Evolutionary conservation across 92 coral and sea anemone species (phyloP).

Genomic region (Actinostola sp.): DNA sequence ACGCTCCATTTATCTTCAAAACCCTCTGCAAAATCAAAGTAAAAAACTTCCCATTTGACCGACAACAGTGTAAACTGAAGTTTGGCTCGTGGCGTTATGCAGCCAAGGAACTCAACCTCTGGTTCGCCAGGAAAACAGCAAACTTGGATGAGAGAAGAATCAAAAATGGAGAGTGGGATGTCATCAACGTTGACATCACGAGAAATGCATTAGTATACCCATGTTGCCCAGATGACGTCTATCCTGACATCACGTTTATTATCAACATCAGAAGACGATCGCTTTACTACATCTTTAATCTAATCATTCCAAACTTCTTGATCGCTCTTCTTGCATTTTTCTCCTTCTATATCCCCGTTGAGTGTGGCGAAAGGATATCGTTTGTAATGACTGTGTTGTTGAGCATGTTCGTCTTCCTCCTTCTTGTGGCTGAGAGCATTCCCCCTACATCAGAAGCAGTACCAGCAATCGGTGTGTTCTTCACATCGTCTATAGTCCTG

Average conservation of each 20-base stretch:
- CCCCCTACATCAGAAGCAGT: slow-evolving; percentile 90
- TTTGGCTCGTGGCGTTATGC: slow-evolving; percentile 80
- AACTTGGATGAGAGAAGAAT: slow-evolving; percentile 46
- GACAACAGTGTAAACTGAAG: slow-evolving; percentile 64
- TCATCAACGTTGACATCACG: slow-evolving; percentile 32
- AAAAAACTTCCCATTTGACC: slow-evolving; percentile 75
- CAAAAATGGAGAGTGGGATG: slow-evolving; percentile 86
- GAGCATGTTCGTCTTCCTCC: slow-evolving; percentile 85
- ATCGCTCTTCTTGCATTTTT: slow-evolving; percentile 79
- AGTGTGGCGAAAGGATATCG: slow-evolving; percentile 85
- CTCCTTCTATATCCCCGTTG: slow-evolving; percentile 83
- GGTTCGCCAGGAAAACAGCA: slow-evolving; percentile 29
- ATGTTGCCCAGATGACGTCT: slow-evolving; percentile 65
- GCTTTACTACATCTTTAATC: slow-evolving; percentile 66
- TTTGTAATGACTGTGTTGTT: slow-evolving; percentile 82
- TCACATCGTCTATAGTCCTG: slow-evolving; percentile 80
- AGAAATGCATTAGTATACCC: slow-evolving; percentile 37
- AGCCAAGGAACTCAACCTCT: slow-evolving; percentile 40
- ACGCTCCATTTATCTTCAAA: slow-evolving; percentile 83
- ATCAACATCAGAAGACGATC: slow-evolving; percentile 66
- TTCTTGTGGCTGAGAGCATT: slow-evolving; percentile 81
- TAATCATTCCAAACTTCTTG: slow-evolving; percentile 80
- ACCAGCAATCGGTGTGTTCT: slow-evolving; percentile 86
- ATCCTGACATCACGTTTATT: slow-evolving; percentile 65
- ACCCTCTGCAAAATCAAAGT: slow-evolving; percentile 76